Evolutionary conservation across 2,797 vertebrate genomes (phyloP).

Genomic region (Chaetodon trifasciatus): DNA sequence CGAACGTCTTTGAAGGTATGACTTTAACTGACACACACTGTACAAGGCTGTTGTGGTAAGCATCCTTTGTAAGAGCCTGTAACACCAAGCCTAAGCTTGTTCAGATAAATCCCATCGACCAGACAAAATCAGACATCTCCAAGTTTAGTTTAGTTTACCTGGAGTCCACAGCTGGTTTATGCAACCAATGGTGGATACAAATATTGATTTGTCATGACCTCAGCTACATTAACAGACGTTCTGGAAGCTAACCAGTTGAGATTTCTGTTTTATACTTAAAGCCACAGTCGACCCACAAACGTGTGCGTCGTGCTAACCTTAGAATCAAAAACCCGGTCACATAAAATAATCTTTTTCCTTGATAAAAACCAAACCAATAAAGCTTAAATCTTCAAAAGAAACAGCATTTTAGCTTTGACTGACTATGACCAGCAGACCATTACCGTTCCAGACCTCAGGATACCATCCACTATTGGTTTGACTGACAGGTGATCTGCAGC

Average conservation of each 20-base stretch:
- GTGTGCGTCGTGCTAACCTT: neutral
- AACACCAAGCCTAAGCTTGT: neutral
- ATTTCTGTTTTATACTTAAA: constrained; percentile 2
- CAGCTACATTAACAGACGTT: neutral
- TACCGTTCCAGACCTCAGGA: neutral
- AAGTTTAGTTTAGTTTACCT: constrained; percentile 6
- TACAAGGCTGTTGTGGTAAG: neutral
- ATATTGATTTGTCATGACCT: constrained; percentile 27
- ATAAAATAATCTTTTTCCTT: neutral
- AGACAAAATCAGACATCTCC: neutral
- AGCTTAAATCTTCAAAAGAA: neutral
- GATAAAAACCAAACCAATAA: no score
- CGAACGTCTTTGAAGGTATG: neutral
- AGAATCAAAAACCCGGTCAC: neutral
- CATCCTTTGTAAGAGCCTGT: neutral
- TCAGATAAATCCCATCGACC: neutral
- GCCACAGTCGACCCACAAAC: neutral
- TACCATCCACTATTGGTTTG: neutral
- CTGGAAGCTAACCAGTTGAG: constrained; percentile 6
- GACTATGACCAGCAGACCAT: no score
- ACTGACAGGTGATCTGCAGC: neutral
- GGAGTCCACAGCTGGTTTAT: constrained; percentile 21
- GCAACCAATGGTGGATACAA: neutral
- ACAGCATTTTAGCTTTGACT: neutral
- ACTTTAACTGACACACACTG: neutral